Conservation (phyloP, 2,113 vertebrate genomes). For the Poeciliopsis turrubarensis region DNA sequence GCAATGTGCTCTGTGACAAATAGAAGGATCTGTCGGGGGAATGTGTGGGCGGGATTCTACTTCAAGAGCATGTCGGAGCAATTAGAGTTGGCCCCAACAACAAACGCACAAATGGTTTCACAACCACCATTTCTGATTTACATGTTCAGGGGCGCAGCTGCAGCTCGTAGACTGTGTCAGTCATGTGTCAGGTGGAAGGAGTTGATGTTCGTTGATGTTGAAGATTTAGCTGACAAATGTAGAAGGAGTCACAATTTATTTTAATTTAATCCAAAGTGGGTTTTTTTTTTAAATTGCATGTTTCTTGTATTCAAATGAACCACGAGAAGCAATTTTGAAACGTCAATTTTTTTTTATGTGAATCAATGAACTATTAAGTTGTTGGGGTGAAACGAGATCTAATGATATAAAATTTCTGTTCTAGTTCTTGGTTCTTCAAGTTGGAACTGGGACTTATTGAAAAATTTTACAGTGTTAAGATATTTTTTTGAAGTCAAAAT, state of each 20-base stretch:
- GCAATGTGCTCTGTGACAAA: slow-evolving; percentile 65
- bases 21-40: slow-evolving; percentile 65
- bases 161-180: slow-evolving; percentile 7
- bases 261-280: background rate
- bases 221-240: background rate
- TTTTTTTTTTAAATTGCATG: background rate
- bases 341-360: too few species aligned
- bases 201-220: background rate
- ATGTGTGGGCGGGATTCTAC: slow-evolving; percentile 77
- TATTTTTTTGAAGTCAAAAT: too few species aligned
- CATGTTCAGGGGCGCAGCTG: slow-evolving; percentile 27
- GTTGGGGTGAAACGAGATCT: background rate
- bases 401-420: background rate
- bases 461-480: too few species aligned
- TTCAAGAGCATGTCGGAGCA: slow-evolving; percentile 75
- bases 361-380: background rate
- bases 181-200: background rate
- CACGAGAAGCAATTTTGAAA: background rate
- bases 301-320: background rate
- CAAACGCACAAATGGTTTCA: slow-evolving; percentile 37
- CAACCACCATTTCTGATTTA: slow-evolving; percentile 30
- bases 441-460: background rate
- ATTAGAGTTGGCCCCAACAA: slow-evolving; percentile 68
- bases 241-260: background rate
- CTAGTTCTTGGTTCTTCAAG: background rate